Conservation (phyloP, 2,797 vertebrate genomes). For the Hippopotamyrus pictus region DNA sequence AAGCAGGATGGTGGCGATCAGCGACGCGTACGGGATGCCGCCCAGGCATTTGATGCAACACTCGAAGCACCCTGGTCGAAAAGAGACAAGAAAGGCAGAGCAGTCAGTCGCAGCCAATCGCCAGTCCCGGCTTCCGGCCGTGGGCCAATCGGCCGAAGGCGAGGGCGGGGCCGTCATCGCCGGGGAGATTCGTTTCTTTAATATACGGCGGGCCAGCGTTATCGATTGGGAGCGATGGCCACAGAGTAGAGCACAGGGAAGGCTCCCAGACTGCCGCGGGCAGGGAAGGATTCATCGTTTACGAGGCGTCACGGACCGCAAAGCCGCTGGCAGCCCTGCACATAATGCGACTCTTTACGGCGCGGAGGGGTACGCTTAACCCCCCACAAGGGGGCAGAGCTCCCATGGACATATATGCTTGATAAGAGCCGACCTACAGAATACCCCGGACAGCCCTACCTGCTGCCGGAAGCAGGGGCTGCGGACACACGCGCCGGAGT, state of each 20-base stretch:
- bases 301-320: background rate
- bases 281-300: background rate
- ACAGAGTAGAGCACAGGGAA: background rate
- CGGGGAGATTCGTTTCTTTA: constrained; percentile 31
- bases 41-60: constrained; percentile 96
- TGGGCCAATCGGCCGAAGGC: background rate
- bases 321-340: background rate
- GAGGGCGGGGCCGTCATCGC: constrained; percentile 6
- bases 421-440: background rate
- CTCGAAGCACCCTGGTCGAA: constrained; percentile 80
- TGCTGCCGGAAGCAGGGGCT: background rate
- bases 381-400: background rate
- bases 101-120: background rate
- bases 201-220: constrained; percentile 28
- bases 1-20: constrained; percentile 92
- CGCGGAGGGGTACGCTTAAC: background rate
- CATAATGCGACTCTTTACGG: background rate
- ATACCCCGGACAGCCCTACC: background rate
- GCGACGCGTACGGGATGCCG: constrained; percentile 92
- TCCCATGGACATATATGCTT: background rate
- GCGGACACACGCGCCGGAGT: background rate
- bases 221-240: constrained; percentile 27
- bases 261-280: background rate
- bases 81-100: background rate
- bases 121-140: background rate